Base-by-base conservation (phyloP, 92 coral and sea anemone species). In the Siderastrea radians region DNA sequence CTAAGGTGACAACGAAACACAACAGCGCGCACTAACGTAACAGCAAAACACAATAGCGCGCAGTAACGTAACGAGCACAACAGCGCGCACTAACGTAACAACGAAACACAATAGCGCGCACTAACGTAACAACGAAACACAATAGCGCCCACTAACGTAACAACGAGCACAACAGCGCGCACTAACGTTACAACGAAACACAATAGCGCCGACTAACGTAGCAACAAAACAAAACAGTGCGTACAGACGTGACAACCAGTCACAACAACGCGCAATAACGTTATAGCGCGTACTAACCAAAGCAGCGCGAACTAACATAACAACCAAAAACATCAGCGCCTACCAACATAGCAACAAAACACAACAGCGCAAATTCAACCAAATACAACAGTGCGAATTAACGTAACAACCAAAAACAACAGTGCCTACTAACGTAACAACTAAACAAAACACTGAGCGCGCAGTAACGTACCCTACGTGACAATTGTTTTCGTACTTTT, bases 41-140 rank as follows among this genome's bases (percentile, higher is more conserved):
- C n/a, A 68, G 45, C 10, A 14, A 47, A 44, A 47, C 52, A 68
- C 74, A 44, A 68, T 7, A 44, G 74, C 74, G 69, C 53, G 74
- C 74, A 47, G 16, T 8, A 47, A 68, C 51, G 74, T 68, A 68
- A 68, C 73, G 11, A 44, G 8, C 74, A 47, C 8, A 45, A 6
- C 16, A 45, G 74, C 74, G 50, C 74, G n/a, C 74, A 68, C n/a
- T 7, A 68, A 68, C 74, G 51, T 8, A 68, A 68, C 74, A 68
- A 47, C 46, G n/a, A 45, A 11, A 47, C 74, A 68, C 49, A 68
- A 68, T 43, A 68, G 51, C 9, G 74, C 74, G 17, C 74, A 48
- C 74, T 68, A 45, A 43, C 17, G 74, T 44, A 68, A 68, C 51
- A 68, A 68, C 10, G 50, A 68, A 47, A 47, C 52, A 68, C 74